A percentile compares a stretch with the other conserved stretches of the same genome.
These are phyloP conservation scores for Corydoras sp. DNA, from an alignment of 2,113 vertebrate genomes.

Conservation along the genomic window DNA sequence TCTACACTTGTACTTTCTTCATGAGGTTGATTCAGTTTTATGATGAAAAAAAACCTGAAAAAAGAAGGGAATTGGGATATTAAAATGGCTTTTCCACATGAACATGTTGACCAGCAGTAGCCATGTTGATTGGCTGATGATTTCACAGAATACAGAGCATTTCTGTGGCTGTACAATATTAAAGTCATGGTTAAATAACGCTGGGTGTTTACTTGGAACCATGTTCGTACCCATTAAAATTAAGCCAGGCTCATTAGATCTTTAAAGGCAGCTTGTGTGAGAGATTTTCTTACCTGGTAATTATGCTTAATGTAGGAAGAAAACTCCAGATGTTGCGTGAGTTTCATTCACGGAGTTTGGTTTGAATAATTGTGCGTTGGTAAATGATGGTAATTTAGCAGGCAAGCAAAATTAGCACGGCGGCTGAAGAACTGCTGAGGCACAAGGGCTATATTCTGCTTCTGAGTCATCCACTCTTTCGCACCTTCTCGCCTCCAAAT, in stretches of 20 bases:
- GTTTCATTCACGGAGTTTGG: slow-evolving; percentile 30
- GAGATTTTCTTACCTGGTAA: slow-evolving; percentile 31
- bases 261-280: slow-evolving; percentile 11
- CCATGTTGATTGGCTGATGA: too few species aligned
- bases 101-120: too few species aligned
- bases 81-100: too few species aligned
- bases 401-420: slow-evolving; percentile 27
- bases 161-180: neutral
- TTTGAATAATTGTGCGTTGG: slow-evolving; percentile 34
- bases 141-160: too few species aligned
- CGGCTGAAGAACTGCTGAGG: slow-evolving; percentile 7
- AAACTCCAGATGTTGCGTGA: slow-evolving; percentile 37
- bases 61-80: too few species aligned
- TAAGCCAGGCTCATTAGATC: neutral
- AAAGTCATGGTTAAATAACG: slow-evolving; percentile 21
- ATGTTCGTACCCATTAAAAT: neutral
- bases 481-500: neutral
- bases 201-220: slow-evolving; percentile 2
- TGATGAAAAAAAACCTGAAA: too few species aligned
- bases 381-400: slow-evolving; percentile 27
- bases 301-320: slow-evolving; percentile 34
- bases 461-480: neutral
- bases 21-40: too few species aligned
- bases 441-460: neutral
- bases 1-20: too few species aligned